Conservation (phyloP, 2,888 invertebrate genomes). For the Phyllotreta striolata region DNA sequence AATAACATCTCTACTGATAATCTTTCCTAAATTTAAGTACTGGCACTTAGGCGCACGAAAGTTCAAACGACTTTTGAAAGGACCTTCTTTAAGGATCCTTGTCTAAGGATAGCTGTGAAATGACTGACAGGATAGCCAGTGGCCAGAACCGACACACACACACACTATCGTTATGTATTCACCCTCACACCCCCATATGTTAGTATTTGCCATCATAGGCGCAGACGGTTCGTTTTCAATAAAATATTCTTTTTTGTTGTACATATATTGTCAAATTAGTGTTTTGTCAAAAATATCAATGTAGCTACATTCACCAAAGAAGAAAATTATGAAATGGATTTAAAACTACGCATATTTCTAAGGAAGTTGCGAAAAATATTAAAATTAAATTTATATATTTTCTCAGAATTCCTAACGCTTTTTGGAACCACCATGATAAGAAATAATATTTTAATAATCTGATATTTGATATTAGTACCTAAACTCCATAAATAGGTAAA, state of each 20-base stretch:
- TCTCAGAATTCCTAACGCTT: too few relatives aligned
- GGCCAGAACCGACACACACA: conserved; percentile 59
- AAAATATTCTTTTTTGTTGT: background rate
- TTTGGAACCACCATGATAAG: too few relatives aligned
- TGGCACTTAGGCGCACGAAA: conserved; percentile 10
- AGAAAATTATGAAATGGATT: too few relatives aligned
- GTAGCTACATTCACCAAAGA: too few relatives aligned
- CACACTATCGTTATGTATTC: conserved; percentile 59
- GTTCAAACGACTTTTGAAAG: conserved; percentile 16
- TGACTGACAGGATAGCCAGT: conserved; percentile 57
- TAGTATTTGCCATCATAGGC: conserved; percentile 25
- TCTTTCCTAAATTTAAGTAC: conserved; percentile 27
- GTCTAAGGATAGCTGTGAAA: conserved; percentile 37
- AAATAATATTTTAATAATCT: too few relatives aligned
- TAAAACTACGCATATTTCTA: too few relatives aligned
- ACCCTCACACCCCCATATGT: conserved; percentile 53
- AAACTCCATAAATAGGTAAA: too few relatives aligned
- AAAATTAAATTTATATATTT: too few relatives aligned
- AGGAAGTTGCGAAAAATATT: too few relatives aligned
- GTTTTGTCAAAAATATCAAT: too few relatives aligned
- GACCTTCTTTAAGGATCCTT: conserved; percentile 32
- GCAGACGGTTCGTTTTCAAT: conserved; percentile 11
- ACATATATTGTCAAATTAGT: too few relatives aligned
- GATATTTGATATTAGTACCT: too few relatives aligned
- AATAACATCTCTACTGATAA: conserved; percentile 19